Conservation (phyloP, 2,797 vertebrate species). For the Hydrocynus forskahlii region DNA sequence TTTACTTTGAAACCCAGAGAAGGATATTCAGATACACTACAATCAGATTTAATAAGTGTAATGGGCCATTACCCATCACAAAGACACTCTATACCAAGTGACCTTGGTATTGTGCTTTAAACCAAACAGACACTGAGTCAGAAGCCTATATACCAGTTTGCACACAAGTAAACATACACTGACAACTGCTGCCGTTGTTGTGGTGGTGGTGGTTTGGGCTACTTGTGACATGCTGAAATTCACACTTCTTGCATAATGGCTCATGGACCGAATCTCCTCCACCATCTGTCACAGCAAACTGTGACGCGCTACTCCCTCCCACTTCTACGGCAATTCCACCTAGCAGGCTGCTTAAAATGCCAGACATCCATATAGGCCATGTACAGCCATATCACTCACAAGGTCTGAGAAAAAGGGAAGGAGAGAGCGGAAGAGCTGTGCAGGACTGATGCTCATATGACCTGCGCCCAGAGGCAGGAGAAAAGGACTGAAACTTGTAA, state of each 20-base stretch:
- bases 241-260: constrained; percentile 63
- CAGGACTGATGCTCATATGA: too few relatives aligned
- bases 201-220: neutral
- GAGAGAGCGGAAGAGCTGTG: neutral
- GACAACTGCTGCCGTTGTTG: neutral
- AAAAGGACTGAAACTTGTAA: too few relatives aligned
- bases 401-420: neutral
- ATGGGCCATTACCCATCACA: too few relatives aligned
- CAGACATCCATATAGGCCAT: neutral
- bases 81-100: neutral
- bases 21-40: too few relatives aligned
- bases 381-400: too few relatives aligned
- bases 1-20: too few relatives aligned
- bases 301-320: constrained; percentile 18
- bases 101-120: neutral
- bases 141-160: neutral
- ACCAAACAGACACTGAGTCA: constrained; percentile 1
- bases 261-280: constrained; percentile 53
- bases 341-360: neutral
- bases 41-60: too few relatives aligned
- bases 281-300: constrained; percentile 65
- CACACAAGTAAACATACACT: constrained; percentile 2
- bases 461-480: too few relatives aligned
- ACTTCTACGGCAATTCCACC: neutral
- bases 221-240: constrained; percentile 51